phyloP scores from a whole-genome alignment of 2,113 vertebrate genomes.

The Entomyzon cyanotis region DNA sequence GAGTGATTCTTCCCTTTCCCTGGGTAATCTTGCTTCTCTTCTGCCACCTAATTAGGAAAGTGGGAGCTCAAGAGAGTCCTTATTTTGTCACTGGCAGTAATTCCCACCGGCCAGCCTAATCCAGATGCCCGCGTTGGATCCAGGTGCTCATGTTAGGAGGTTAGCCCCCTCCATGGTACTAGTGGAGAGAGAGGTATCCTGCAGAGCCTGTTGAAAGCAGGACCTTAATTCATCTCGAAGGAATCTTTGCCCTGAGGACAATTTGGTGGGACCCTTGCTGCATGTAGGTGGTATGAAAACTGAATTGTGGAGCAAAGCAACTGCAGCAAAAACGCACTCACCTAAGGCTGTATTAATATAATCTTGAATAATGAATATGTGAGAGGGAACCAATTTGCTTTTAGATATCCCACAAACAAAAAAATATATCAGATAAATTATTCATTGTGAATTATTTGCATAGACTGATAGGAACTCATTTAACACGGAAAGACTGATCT shows the following conservation, averaged over 20 bases:
- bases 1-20: not conserved
- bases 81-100: not conserved
- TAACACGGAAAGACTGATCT: not conserved
- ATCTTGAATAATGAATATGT: constrained; percentile 38
- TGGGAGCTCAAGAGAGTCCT: not conserved
- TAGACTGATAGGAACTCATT: constrained; percentile 7
- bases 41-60: not conserved
- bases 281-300: not conserved
- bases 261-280: not conserved
- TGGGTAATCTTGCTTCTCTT: not conserved
- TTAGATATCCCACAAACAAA: constrained; percentile 33
- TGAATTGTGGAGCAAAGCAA: not conserved
- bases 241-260: not conserved
- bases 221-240: not conserved
- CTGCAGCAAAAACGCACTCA: not conserved
- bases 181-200: not conserved
- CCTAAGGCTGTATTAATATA: not conserved
- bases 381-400: constrained; percentile 26
- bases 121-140: not conserved
- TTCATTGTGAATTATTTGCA: constrained; percentile 58
- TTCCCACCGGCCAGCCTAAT: not conserved
- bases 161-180: not conserved
- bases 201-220: not conserved
- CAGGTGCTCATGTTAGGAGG: not conserved
- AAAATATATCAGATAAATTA: constrained; percentile 55